Evolutionary conservation across 2,113 vertebrate species (phyloP).

Genomic region (Thunnus thynnus): DNA sequence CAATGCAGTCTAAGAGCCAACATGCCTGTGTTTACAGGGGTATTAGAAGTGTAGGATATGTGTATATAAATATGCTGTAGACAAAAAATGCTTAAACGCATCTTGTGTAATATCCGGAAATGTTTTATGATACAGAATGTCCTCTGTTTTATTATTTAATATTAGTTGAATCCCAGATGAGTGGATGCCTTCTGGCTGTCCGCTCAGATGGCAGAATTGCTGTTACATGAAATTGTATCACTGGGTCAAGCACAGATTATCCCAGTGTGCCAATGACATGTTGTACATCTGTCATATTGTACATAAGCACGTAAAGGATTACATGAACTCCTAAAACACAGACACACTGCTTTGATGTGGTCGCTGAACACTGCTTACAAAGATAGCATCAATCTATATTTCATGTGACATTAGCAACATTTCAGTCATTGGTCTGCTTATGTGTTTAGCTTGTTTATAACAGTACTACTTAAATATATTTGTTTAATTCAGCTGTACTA

Average conservation of each 20-base stretch:
- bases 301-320: slow-evolving; percentile 48
- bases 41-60: background rate
- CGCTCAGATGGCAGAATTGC: slow-evolving; percentile 28
- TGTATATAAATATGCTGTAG: background rate
- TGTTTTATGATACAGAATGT: background rate
- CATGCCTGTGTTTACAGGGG: slow-evolving; percentile 23
- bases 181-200: slow-evolving; percentile 13
- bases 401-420: background rate
- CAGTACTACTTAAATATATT: background rate
- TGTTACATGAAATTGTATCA: slow-evolving; percentile 62
- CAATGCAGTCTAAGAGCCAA: slow-evolving; percentile 22
- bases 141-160: slow-evolving; percentile 18
- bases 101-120: background rate
- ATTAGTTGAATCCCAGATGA: slow-evolving; percentile 28
- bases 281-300: slow-evolving; percentile 67
- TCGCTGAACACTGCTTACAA: background rate
- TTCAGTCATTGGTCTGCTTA: background rate
- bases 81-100: slow-evolving; percentile 1
- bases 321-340: slow-evolving; percentile 17
- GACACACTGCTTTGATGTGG: slow-evolving; percentile 1
- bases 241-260: slow-evolving; percentile 77
- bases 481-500: background rate
- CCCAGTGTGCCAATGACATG: slow-evolving; percentile 35
- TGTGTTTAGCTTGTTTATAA: background rate
- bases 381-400: background rate